Evolutionary conservation across 1,140 invertebrate genomes (phyloP).

Genomic region (Tenebrio molitor): DNA sequence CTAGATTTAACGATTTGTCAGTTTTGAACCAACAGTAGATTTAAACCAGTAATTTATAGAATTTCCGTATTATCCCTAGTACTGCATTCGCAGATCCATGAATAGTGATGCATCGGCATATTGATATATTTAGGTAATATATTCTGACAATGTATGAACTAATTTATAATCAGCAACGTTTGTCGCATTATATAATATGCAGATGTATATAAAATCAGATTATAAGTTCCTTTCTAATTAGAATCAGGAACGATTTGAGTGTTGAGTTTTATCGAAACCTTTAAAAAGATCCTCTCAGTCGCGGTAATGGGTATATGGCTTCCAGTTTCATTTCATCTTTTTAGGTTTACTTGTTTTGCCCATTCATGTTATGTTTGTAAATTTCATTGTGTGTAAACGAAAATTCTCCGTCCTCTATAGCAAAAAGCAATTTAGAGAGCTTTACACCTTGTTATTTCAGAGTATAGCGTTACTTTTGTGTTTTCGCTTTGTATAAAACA

Average conservation of each 20-base stretch:
- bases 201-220: no score
- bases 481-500: slow-evolving; percentile 25
- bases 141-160: background rate
- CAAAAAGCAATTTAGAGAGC: slow-evolving; percentile 35
- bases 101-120: background rate
- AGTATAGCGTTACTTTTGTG: slow-evolving; percentile 18
- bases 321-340: background rate
- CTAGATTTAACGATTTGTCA: slow-evolving; percentile 21
- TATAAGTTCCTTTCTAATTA: no score
- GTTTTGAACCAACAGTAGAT: slow-evolving; percentile 6
- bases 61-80: background rate
- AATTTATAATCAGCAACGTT: background rate
- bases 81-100: slow-evolving; percentile 15
- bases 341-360: background rate
- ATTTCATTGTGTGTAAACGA: slow-evolving; percentile 39
- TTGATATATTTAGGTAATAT: slow-evolving; percentile 18
- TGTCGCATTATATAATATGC: no score
- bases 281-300: no score
- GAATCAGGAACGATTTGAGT: no score
- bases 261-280: background rate
- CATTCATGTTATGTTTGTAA: slow-evolving; percentile 28
- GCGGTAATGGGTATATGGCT: no score
- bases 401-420: slow-evolving; percentile 30
- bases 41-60: background rate
- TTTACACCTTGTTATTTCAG: slow-evolving; percentile 36